Evolutionary conservation across 2,888 invertebrate genomes (phyloP).

Genomic region (Noctua pronuba): DNA sequence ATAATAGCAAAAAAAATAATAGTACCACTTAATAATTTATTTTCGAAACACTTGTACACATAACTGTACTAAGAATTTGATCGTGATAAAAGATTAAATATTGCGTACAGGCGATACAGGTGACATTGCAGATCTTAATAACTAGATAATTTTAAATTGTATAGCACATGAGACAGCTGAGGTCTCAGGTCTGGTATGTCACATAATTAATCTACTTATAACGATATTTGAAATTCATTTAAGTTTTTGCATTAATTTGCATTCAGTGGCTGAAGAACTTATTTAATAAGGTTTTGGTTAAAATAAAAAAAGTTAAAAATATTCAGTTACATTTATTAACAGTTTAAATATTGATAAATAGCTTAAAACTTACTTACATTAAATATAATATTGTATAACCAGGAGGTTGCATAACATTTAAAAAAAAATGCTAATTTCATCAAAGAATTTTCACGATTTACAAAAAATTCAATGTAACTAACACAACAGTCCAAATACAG

Average conservation of each 20-base stretch:
- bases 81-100: slow-evolving; percentile 33
- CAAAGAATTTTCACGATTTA: not conserved
- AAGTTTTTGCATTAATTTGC: not conserved
- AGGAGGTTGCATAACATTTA: not conserved
- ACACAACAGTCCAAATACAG: not conserved
- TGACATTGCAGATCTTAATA: slow-evolving; percentile 40
- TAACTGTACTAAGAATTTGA: slow-evolving; percentile 37
- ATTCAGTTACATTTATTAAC: slow-evolving; percentile 8
- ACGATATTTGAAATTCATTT: not conserved
- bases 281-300: not conserved
- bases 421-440: not conserved
- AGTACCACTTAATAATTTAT: not conserved
- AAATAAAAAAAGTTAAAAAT: too few species aligned
- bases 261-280: not conserved
- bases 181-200: slow-evolving; percentile 9
- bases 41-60: not conserved
- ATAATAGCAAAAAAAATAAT: not conserved
- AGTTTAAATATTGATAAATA: not conserved
- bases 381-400: not conserved
- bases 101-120: slow-evolving; percentile 32
- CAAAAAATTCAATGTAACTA: not conserved
- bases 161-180: slow-evolving; percentile 5
- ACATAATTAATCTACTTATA: not conserved
- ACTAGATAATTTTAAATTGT: slow-evolving; percentile 26
- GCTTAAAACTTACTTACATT: not conserved